Base-by-base conservation (phyloP, 1,140 invertebrate genomes). In the Bombus terrestris region DNA sequence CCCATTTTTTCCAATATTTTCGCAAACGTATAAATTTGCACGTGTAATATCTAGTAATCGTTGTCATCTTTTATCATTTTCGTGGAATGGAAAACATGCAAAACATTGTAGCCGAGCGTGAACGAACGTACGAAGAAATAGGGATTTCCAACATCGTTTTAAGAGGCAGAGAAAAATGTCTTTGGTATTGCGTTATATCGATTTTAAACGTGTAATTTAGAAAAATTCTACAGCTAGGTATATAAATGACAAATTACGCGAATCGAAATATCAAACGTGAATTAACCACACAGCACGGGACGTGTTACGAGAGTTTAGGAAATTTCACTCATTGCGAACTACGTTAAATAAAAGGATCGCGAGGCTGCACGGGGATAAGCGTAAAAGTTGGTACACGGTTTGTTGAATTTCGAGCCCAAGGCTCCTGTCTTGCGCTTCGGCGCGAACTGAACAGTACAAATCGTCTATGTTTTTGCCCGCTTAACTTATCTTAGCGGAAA, bases 401-500 rank as follows among this genome's bases (percentile, higher is more conserved):
- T 86, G 71, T 10, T 90, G 89, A 64, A 88, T 90, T 90, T 90
- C 76, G 53, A 86, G 83, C 78, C 88, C 89, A 90, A 88, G 89
- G 85, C 68, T 89, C 9, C 37, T 22, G 32, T 43, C 71, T 81
- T 18, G 72, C 71, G 43, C 86, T 82, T 86, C 75, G 25, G 4
- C 39, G n/a, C 22, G 43, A 76, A 68, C 35, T 25, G 71, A 39
- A 64, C 41, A 47, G 5, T 39, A 66, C 43, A n/a, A 85, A 72
- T 59, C 43, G 82, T 39, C 71, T 25, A 62, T 32, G 72, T 88
- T 72, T 78, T 89, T 73, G 68, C 72, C 68, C 83, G 57, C 69
- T 85, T 79, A 89, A 89, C 85, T 90, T 90, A 90, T 90, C 89
- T 82, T 53, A 5, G 68, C 88, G 90, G 90, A 91, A 91, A 86